Conservation (phyloP, 2,888 invertebrate genomes). For the Nomada goodeniana region DNA sequence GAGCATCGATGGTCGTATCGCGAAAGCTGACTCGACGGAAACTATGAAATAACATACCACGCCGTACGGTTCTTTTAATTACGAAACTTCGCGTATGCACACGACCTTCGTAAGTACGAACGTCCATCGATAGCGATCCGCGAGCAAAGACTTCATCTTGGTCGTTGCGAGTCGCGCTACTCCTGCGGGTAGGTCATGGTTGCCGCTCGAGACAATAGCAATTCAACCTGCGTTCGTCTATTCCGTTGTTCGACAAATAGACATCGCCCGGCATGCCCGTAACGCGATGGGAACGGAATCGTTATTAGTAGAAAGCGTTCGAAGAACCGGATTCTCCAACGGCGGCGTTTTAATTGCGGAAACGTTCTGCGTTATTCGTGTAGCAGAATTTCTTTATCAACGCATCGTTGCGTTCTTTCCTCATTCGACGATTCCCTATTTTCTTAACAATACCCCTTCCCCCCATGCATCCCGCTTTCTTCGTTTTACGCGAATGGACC, state of each 20-base stretch:
- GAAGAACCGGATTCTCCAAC: constrained; percentile 74
- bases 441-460: constrained; percentile 5
- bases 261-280: constrained; percentile 42
- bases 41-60: constrained; percentile 15
- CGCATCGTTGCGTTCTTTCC: constrained; percentile 35
- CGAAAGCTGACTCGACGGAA: constrained; percentile 5
- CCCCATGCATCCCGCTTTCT: neutral
- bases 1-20: constrained; percentile 5
- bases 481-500: neutral
- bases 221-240: constrained; percentile 39
- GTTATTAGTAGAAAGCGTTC: constrained; percentile 80
- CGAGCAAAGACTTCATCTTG: constrained; percentile 27
- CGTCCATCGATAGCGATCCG: constrained; percentile 39
- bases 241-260: constrained; percentile 37
- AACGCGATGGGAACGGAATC: constrained; percentile 75
- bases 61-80: constrained; percentile 35
- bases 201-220: constrained; percentile 39
- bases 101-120: constrained; percentile 18
- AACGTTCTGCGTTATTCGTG: constrained; percentile 64
- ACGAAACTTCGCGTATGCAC: constrained; percentile 16
- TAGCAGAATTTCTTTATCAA: constrained; percentile 49
- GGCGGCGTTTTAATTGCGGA: constrained; percentile 76
- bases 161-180: constrained; percentile 43
- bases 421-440: neutral
- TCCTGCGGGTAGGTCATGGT: constrained; percentile 60